These are phyloP conservation scores for Mercenaria mercenaria DNA, from an alignment of 1,140 invertebrate genomes.

Conservation along the genomic window DNA sequence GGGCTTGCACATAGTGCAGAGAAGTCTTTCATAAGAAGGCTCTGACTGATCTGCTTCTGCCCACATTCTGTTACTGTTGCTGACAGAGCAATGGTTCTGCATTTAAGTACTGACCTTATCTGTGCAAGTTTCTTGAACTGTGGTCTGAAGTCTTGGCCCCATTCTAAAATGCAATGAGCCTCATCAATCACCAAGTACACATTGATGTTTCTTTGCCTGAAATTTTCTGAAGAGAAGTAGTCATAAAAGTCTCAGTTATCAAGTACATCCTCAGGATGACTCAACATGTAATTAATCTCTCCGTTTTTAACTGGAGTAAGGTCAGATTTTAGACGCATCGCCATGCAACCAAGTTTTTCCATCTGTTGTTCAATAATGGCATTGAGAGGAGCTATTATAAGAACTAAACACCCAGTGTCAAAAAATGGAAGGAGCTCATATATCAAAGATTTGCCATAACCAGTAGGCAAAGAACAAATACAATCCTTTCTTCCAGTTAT, in stretches of 20 bases:
- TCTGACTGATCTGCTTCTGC: background rate
- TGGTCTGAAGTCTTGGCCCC: conserved; percentile 53
- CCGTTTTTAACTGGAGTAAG: background rate
- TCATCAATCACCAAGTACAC: conserved; percentile 48
- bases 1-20: background rate
- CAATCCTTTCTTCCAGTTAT: conserved; percentile 32
- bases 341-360: background rate
- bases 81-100: conserved; percentile 12
- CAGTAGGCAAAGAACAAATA: conserved; percentile 39
- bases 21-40: background rate
- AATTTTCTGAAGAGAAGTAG: background rate
- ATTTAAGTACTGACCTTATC: conserved; percentile 18
- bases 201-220: background rate
- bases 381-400: background rate
- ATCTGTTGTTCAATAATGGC: conserved; percentile 13
- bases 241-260: background rate
- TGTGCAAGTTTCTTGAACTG: background rate
- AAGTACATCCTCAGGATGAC: conserved; percentile 29
- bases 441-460: conserved; percentile 34
- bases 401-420: background rate
- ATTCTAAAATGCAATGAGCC: conserved; percentile 50
- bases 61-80: conserved; percentile 30
- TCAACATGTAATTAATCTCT: conserved; percentile 7
- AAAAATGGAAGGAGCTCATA: conserved; percentile 29
- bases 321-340: conserved; percentile 12